Evolutionary conservation across 2,113 vertebrate species (phyloP).

Genomic region (Cricetomys ansorgei): DNA sequence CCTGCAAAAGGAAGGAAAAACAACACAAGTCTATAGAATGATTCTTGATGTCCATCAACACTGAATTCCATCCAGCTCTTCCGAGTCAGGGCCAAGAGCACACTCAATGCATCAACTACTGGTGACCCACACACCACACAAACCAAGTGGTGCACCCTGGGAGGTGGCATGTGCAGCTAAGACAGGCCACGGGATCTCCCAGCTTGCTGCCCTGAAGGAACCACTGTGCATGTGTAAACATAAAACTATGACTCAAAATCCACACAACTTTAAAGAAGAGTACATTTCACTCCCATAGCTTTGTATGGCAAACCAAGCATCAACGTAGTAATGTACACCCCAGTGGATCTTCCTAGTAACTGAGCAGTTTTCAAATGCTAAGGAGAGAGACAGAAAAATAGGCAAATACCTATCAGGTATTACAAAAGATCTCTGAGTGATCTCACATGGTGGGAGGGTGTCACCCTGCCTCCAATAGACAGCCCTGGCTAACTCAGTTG

Average conservation of each 20-base stretch:
- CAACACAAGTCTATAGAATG: neutral
- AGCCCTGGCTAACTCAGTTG: neutral
- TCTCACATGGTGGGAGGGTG: fast-evolving
- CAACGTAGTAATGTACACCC: neutral
- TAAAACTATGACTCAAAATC: neutral
- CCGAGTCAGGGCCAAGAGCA: neutral
- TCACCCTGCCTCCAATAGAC: too few relatives aligned
- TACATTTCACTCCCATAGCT: neutral
- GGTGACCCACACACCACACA: neutral
- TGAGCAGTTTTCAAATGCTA: neutral
- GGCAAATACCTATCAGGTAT: neutral
- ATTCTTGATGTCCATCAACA: neutral
- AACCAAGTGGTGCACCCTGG: neutral
- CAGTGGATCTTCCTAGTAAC: neutral
- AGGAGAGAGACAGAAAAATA: neutral
- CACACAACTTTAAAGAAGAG: neutral
- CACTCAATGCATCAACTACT: neutral
- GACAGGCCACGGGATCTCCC: neutral
- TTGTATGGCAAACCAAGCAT: neutral
- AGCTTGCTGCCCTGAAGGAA: neutral
- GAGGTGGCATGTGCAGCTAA: neutral
- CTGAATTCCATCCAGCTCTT: neutral
- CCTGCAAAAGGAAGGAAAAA: neutral
- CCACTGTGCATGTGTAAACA: neutral
- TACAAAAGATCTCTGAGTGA: neutral